Percentiles rank a stretch among this genome's conserved stretches.
phyloP scores from a whole-genome alignment of 1,140 invertebrate species.

The Tetramorium alpestre region DNA sequence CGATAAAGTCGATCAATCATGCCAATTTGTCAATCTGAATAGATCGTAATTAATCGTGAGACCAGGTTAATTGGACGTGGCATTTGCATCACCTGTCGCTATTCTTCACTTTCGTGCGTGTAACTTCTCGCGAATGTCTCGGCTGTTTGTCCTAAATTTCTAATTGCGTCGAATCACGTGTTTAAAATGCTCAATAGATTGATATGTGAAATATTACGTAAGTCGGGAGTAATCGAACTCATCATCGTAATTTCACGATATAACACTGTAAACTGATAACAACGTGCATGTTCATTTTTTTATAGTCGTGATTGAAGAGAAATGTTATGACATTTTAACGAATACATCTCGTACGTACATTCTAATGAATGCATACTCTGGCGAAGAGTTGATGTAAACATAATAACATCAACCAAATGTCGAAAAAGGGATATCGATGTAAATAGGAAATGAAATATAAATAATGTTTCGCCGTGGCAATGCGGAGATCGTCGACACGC shows the following conservation, averaged over 20 bases:
- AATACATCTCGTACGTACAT: background rate
- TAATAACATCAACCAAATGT: background rate
- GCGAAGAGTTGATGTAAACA: background rate
- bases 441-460: background rate
- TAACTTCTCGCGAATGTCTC: background rate
- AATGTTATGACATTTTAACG: background rate
- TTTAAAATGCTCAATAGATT: background rate
- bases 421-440: background rate
- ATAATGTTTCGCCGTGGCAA: background rate
- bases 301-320: background rate
- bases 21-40: slow-evolving; percentile 70
- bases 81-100: slow-evolving; percentile 69
- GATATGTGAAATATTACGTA: slow-evolving; percentile 19
- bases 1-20: slow-evolving; percentile 77
- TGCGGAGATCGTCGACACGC: slow-evolving; percentile 41
- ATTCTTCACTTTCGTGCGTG: slow-evolving; percentile 17
- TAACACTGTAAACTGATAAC: slow-evolving; percentile 16
- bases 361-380: too few species aligned
- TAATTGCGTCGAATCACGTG: slow-evolving; percentile 1
- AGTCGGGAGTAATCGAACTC: background rate
- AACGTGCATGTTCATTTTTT: background rate
- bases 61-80: slow-evolving; percentile 77
- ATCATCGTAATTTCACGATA: background rate
- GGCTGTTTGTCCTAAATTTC: slow-evolving; percentile 46
- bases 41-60: slow-evolving; percentile 75